These are phyloP conservation scores for Hemistola chrysoprasaria DNA, from an alignment of 2,888 invertebrate genomes.

Conservation along the genomic window DNA sequence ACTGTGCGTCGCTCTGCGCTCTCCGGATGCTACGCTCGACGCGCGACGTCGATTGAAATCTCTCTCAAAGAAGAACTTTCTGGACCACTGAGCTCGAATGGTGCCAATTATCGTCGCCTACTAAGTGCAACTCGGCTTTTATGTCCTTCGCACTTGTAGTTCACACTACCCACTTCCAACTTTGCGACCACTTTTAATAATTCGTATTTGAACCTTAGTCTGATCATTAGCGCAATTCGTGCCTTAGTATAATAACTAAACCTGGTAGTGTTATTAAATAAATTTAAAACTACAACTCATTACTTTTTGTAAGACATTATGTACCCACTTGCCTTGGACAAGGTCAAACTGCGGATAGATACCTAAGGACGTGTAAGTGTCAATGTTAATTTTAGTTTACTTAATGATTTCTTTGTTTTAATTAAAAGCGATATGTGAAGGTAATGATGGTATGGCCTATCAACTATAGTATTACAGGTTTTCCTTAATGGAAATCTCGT, in stretches of 20 bases:
- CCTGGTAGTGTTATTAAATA: slow-evolving; percentile 6
- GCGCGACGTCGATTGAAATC: slow-evolving; percentile 56
- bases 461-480: too few species aligned
- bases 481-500: too few species aligned
- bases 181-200: slow-evolving; percentile 5
- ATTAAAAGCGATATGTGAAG: too few species aligned
- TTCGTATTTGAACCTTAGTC: slow-evolving; percentile 7
- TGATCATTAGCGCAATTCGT: slow-evolving; percentile 14
- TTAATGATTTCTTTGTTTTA: slow-evolving; percentile 7
- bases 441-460: too few species aligned
- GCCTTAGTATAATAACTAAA: slow-evolving; percentile 8
- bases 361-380: too few species aligned
- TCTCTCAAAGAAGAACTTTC: slow-evolving; percentile 69
- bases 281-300: slow-evolving; percentile 1
- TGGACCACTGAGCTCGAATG: slow-evolving; percentile 61
- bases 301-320: slow-evolving; percentile 11
- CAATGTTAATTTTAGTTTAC: slow-evolving; percentile 16
- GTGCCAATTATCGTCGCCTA: slow-evolving; percentile 53
- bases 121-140: slow-evolving; percentile 27
- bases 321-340: slow-evolving; percentile 16
- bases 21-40: slow-evolving; percentile 51
- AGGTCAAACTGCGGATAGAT: slow-evolving; percentile 18
- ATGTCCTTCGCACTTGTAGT: slow-evolving; percentile 23
- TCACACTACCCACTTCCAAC: slow-evolving; percentile 13
- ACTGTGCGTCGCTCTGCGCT: background rate